These are phyloP conservation scores for Gisinianus flammeolus DNA, from an alignment of 2,888 invertebrate genomes.

Conservation along the genomic window DNA sequence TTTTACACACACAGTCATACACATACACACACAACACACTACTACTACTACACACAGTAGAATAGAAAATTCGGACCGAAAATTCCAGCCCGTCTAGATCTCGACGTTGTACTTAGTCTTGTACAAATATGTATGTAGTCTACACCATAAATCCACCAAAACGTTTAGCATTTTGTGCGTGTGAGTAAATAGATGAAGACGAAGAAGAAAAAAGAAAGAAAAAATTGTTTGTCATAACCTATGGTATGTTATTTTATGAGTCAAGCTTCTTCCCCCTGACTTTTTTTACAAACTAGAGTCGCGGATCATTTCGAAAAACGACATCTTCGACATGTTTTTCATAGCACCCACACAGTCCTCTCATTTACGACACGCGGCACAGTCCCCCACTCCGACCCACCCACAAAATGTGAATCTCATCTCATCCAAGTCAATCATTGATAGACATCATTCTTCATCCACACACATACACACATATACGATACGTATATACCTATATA, in stretches of 20 bases:
- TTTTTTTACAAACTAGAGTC: conserved; percentile 1
- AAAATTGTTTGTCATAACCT: conserved; percentile 34
- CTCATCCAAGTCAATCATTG: conserved; percentile 28
- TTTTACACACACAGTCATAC: background rate
- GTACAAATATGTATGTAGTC: background rate
- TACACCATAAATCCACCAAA: background rate
- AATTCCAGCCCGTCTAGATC: background rate
- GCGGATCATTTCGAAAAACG: conserved; percentile 28
- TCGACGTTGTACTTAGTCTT: background rate
- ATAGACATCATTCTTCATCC: conserved; percentile 27
- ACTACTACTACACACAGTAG: background rate
- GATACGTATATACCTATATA: background rate
- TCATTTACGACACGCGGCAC: conserved; percentile 35
- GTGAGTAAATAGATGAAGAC: background rate
- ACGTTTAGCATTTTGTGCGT: background rate
- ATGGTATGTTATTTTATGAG: conserved; percentile 14
- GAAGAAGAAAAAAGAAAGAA: conserved; percentile 2
- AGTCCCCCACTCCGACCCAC: conserved; percentile 6
- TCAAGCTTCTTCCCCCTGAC: conserved; percentile 2
- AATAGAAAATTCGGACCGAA: background rate
- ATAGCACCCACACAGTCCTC: conserved; percentile 24
- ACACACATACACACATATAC: background rate
- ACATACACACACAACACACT: background rate
- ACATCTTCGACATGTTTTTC: conserved; percentile 37
- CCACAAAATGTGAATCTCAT: conserved; percentile 25